Conservation (phyloP, 2,888 invertebrate species). For the Nysson spinosus region DNA sequence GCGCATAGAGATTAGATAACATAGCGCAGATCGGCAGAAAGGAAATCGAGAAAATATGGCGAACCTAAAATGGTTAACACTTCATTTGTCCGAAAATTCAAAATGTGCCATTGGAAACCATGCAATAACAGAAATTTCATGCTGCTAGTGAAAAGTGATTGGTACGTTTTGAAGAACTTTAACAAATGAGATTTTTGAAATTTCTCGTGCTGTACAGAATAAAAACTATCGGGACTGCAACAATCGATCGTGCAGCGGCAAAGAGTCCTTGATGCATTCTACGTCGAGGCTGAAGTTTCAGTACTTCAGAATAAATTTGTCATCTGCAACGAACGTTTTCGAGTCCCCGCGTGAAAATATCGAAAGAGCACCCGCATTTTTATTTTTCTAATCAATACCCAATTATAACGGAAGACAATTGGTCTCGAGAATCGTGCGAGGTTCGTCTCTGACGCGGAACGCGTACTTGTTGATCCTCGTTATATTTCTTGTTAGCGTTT, state of each 20-base stretch:
- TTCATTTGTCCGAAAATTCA: too few relatives aligned
- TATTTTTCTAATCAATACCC: slow-evolving; percentile 23
- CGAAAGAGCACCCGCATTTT: slow-evolving; percentile 5
- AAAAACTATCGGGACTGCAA: slow-evolving; percentile 1
- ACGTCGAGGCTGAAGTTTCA: slow-evolving; percentile 12
- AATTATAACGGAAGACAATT: slow-evolving; percentile 3
- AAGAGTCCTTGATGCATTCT: background rate
- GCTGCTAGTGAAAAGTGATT: too few relatives aligned
- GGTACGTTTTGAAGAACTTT: too few relatives aligned
- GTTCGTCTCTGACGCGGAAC: background rate
- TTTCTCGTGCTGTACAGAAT: background rate
- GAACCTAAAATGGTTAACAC: too few relatives aligned
- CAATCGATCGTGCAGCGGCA: slow-evolving; percentile 1
- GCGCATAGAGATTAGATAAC: too few relatives aligned
- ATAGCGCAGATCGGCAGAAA: too few relatives aligned
- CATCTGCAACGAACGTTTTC: slow-evolving; percentile 27
- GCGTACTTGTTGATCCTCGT: too few relatives aligned
- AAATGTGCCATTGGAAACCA: too few relatives aligned
- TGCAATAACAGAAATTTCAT: too few relatives aligned
- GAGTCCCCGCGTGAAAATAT: background rate
- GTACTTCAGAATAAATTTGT: slow-evolving; percentile 29
- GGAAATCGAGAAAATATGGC: too few relatives aligned
- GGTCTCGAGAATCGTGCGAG: background rate
- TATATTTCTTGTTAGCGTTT: too few relatives aligned
- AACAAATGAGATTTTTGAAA: background rate